Conservation (phyloP, 2,113 vertebrate species). For the Eudyptes chrysolophus region DNA sequence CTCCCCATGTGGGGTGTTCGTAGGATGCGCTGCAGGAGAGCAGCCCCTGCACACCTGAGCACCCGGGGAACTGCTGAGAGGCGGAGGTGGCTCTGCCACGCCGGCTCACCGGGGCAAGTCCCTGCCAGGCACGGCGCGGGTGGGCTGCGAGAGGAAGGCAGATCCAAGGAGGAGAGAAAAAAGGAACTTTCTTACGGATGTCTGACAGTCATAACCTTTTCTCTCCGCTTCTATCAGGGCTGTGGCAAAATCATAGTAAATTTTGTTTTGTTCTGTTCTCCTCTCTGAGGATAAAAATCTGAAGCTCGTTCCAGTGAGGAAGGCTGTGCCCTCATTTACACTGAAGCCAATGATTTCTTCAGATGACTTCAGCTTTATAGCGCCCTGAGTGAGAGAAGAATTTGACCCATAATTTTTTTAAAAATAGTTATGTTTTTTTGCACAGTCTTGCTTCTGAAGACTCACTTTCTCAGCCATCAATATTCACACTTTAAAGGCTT, state of each 20-base stretch:
- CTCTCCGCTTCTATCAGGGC: background rate
- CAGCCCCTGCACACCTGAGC: background rate
- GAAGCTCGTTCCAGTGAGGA: background rate
- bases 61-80: background rate
- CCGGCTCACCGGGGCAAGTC: too few species aligned
- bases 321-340: background rate
- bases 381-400: background rate
- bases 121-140: background rate
- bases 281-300: background rate
- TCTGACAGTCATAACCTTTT: background rate
- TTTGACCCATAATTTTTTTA: background rate
- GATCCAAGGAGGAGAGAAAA: background rate
- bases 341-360: background rate
- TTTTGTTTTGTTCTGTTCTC: background rate
- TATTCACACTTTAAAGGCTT: conserved; percentile 12
- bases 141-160: background rate
- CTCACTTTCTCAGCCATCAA: background rate
- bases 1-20: fast-evolving
- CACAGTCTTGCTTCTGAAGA: background rate
- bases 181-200: background rate
- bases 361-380: background rate
- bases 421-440: background rate
- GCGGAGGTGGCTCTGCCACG: background rate
- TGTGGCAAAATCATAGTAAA: background rate
- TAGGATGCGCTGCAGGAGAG: background rate